Evolutionary conservation across 2,797 vertebrate species (phyloP), one percentile per base, ranked within the genome.

Genomic region (Sebastes nivosus): DNA sequence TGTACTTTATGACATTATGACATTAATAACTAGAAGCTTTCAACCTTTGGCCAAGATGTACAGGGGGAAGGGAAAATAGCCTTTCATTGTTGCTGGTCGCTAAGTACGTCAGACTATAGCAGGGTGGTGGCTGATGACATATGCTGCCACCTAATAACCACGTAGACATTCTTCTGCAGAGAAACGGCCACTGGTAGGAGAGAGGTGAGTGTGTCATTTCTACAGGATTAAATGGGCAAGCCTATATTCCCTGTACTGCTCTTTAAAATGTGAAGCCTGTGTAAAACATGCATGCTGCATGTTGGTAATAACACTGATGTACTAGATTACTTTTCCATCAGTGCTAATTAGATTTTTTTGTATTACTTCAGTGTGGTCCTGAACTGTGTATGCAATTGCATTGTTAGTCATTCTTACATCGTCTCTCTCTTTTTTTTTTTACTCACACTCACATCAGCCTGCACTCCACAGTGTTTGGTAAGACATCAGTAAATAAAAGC

Each of bases 91-190:
- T 36, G 52, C 72, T 22, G 0, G 3, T 27, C 67, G 25, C 68
- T 64, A 55, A 74, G n/a, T n/a, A 42, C 5, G 2, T 84, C 59
- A 83, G 34, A 69, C 27, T 13, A 3, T 6, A 22, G 59, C 38
- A 78, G 66, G 52, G 36, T 65, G 63, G 63, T 16, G 18, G 60
- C 22, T 79, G 55, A 80, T 78, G 68, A 69, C 65, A 75, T 79
- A 42, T 72, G 34, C 65, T 68, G 38, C 27, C 71, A 46, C 32
- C 34, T 79, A 76, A 84, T 81, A 75, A 81, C n/a, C 61, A 81
- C 32, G 25, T 34, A 42, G 34, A 74, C 11, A 1, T 27, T 65
- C 36, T 24, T 42, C 36, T 63, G 5, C 32, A 54, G 69, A 67
- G 24, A 65, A 54, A 16, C 4, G 1, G 42, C 38, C 42, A 67